Conservation (phyloP, 2,888 invertebrate genomes). For the Thymelicus acteon region DNA sequence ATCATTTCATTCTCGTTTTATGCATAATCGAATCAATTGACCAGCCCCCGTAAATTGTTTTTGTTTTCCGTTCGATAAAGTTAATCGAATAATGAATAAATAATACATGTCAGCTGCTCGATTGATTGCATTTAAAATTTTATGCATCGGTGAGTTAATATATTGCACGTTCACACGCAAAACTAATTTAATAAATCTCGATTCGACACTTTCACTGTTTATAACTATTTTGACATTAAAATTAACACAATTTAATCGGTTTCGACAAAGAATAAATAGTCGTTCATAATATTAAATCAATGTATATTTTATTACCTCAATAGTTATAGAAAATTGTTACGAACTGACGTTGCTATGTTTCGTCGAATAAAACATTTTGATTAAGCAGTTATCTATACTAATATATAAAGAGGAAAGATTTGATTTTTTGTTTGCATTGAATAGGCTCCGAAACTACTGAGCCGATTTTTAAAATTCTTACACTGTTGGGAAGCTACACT, state of each 20-base stretch:
- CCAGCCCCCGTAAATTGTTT: constrained; percentile 31
- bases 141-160: constrained; percentile 23
- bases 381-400: no score
- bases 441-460: no score
- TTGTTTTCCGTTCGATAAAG: constrained; percentile 30
- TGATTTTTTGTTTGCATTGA: no score
- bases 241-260: neutral
- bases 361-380: no score
- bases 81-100: constrained; percentile 35
- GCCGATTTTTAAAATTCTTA: no score
- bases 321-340: no score
- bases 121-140: constrained; percentile 37
- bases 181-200: constrained; percentile 30
- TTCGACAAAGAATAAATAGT: neutral
- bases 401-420: no score
- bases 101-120: constrained; percentile 33
- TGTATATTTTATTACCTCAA: no score
- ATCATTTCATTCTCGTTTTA: neutral
- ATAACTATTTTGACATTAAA: constrained; percentile 2
- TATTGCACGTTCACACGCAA: constrained; percentile 28
- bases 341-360: no score
- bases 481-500: no score
- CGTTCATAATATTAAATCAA: no score
- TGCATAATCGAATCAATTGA: constrained; percentile 21
- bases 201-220: constrained; percentile 22